phyloP scores from a whole-genome alignment of 2,113 vertebrate genomes.

The Lasiurus cinereus region DNA sequence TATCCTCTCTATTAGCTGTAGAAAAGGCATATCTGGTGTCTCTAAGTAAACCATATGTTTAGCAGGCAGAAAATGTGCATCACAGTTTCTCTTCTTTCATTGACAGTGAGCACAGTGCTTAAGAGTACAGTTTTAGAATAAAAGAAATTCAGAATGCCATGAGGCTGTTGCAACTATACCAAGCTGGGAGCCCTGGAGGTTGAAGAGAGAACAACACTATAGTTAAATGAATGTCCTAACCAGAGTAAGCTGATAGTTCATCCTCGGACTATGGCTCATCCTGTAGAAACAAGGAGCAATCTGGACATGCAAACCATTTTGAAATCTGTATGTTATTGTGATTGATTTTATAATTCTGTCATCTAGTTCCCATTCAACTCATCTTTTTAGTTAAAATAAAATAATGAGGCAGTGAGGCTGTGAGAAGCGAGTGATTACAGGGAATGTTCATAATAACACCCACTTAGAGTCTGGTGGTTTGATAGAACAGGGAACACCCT shows the following conservation, averaged over 20 bases:
- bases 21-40: constrained; percentile 6
- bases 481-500: constrained; percentile 85
- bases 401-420: background rate
- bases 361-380: constrained; percentile 34
- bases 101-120: constrained; percentile 71
- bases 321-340: background rate
- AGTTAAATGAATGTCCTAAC: background rate
- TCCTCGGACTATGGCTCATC: background rate
- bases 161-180: background rate
- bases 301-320: background rate
- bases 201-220: background rate
- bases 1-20: background rate
- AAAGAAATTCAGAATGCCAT: constrained; percentile 67
- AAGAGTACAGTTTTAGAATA: constrained; percentile 66
- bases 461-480: constrained; percentile 80
- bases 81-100: background rate
- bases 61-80: constrained; percentile 34
- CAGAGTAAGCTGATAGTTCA: background rate
- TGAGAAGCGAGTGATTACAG: constrained; percentile 83
- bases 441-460: constrained; percentile 71
- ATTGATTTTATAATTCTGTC: background rate
- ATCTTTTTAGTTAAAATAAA: constrained; percentile 68
- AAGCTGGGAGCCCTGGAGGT: background rate
- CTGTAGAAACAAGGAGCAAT: background rate
- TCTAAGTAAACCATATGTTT: constrained; percentile 48